A percentile compares a stretch with the other conserved stretches of the same genome.
Conservation (phyloP, 2,797 vertebrate species). For the Remorina albescens region DNA sequence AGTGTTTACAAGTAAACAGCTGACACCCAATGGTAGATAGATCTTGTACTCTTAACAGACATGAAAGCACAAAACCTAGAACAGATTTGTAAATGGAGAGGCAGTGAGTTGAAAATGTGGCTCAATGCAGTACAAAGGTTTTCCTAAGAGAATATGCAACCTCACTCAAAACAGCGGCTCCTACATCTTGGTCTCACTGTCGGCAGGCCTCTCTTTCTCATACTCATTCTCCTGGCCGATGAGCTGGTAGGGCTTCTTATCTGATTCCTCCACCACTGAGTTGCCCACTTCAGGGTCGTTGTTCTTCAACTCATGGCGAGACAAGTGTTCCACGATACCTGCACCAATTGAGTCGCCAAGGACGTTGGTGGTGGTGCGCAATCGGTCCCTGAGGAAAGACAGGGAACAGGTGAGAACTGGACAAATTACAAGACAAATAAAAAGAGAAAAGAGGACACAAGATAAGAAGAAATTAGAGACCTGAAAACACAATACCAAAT, state of each 20-base stretch:
- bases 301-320: conserved; percentile 90
- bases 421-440: not conserved
- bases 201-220: conserved; percentile 84
- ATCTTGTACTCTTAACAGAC: conserved; percentile 30
- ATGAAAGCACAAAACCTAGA: conserved; percentile 26
- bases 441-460: not conserved
- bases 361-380: conserved; percentile 95
- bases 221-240: conserved; percentile 91
- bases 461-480: not conserved
- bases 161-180: not conserved
- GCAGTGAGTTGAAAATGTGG: conserved; percentile 26
- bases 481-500: not conserved
- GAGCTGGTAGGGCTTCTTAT: conserved; percentile 93
- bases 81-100: conserved; percentile 35
- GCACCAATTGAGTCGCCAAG: conserved; percentile 96
- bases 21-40: conserved; percentile 29
- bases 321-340: conserved; percentile 95
- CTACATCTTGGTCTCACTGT: conserved; percentile 97
- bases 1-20: conserved; percentile 54
- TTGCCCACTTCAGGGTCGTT: conserved; percentile 90
- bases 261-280: conserved; percentile 92
- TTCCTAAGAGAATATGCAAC: conserved; percentile 7
- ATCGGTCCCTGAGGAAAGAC: conserved; percentile 87
- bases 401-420: conserved; percentile 18
- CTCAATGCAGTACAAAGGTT: conserved; percentile 37